Base-by-base conservation (phyloP, 2,888 invertebrate genomes). In the Yponomeuta plumbellus region DNA sequence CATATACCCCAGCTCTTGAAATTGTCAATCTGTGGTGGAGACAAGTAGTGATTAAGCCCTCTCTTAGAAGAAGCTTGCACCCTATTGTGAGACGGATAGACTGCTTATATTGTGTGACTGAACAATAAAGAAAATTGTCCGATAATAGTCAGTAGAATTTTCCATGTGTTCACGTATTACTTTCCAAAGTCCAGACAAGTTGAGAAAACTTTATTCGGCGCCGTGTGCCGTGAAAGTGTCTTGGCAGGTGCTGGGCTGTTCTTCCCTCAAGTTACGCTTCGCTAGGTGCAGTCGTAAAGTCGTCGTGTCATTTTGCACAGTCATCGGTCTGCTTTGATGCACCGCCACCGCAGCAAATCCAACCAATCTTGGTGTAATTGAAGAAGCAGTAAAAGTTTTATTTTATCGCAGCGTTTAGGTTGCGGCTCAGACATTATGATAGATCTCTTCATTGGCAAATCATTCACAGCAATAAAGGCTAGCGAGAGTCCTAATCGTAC, bases 401-500 rank as follows among this genome's bases (percentile, higher is more conserved):
- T 52, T 52, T 52, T 52, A 52, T 52, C 44, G 13, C 13, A 52
- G 17, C 17, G 17, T 17, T 52, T 52, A 52, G 44, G 44, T 34
- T 34, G 8, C 5, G 8, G 8, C 34, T 34, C 34, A 34, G 34
- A 34, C 34, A 17, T 52, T 52, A 52, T 52, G 44, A 17, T 17
- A 13, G 44, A 52, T 52, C 44, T 52, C 44, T 52, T 52, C 44
- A 52, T 52, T 52, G 44, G 44, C 44, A 52, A 52, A 52, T 21
- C 59, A 61, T 22, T 26, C 63, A 20, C 44, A 21, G 40, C 21
- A 17, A 63, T 44, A 63, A 63, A 40, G 63, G 63, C 20, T 40
- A 39, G 65, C 57, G 20, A 44, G 23, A 65, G 65, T 57, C 56
- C 65, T 65, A 69, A 70, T 70, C 69, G 69, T 67, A 67, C 81